These are phyloP conservation scores for Neomonachus schauinslandi DNA, from an alignment of 2,113 vertebrate species.

Conservation along the genomic window DNA sequence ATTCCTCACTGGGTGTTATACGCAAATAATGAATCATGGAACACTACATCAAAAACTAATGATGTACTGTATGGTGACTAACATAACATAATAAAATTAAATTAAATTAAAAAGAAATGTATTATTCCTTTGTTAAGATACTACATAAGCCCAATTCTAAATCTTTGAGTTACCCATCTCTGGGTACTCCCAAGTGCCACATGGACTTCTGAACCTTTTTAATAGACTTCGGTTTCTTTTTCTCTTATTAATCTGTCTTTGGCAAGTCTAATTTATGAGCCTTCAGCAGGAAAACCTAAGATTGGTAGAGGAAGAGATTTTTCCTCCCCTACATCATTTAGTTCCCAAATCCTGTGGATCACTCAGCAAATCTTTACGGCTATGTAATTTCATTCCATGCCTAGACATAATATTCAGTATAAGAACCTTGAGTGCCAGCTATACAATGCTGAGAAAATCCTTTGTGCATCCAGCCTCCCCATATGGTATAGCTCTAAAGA, in stretches of 20 bases:
- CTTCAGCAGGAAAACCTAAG: neutral
- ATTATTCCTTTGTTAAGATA: neutral
- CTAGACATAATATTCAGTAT: neutral
- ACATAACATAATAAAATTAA: too few species aligned
- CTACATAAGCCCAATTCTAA: neutral
- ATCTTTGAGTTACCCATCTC: neutral
- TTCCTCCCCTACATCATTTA: neutral
- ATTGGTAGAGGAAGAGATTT: neutral
- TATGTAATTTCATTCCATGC: neutral
- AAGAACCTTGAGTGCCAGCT: neutral
- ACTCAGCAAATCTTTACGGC: neutral
- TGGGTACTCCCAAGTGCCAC: neutral
- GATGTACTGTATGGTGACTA: too few species aligned
- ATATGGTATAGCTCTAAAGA: neutral
- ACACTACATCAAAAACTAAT: too few species aligned
- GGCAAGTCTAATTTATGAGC: neutral
- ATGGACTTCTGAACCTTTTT: neutral
- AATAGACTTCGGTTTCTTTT: neutral
- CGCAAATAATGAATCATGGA: too few species aligned
- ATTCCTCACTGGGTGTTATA: neutral
- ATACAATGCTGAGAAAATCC: neutral
- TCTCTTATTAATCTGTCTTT: neutral
- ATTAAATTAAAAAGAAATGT: too few species aligned
- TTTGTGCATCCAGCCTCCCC: neutral
- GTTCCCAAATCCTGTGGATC: neutral